Base-by-base conservation (phyloP, 1,140 invertebrate genomes). In the Ceratitis capitata region DNA sequence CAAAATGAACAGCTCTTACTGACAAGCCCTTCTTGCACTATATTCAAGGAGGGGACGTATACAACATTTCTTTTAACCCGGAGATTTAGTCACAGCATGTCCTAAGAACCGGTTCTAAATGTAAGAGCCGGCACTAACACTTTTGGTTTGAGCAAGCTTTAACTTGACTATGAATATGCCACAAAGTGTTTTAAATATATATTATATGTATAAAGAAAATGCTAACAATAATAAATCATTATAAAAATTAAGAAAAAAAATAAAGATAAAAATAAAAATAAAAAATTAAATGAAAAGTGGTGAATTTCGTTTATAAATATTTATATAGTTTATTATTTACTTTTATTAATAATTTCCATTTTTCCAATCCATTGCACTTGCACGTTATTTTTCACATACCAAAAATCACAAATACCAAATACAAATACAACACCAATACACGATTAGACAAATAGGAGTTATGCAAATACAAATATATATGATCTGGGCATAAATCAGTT, bases 351-450 rank as follows among this genome's bases (percentile, higher is more conserved):
- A 47, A 42, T 78, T 45, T 26, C 23, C 12, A 26, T 61, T 45
- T 78, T 78, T 78, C 69, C 69, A 78, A 78, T 78, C 69, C 69
- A 78, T 45, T 78, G 69, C 69, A 78, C 69, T 78, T 78, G 69
- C 69, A 78, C 69, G n/a, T 23, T 19, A 78, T 26, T 78, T 78
- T 78, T 26, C 69, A 47, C 69, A 78, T 78, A 23, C 23, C 39
- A 35, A 78, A 78, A 78, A 78, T 78, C 39, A 78, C 69, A 78
- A 82, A 83, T 83, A 83, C 82, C 51, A 51, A 83, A 83, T 39
- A 83, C 82, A 49, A 83, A 83, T 51, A 49, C 45, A 83, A 83
- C 82, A 83, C 47, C 45, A 51, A 53, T 51, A 83, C 45, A 83
- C 47, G 49, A 32, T 16, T 83, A 83, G 10, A 47, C n/a, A n/a